Conservation (phyloP, 2,888 invertebrate species). For the Neocrepidodera transversa region DNA sequence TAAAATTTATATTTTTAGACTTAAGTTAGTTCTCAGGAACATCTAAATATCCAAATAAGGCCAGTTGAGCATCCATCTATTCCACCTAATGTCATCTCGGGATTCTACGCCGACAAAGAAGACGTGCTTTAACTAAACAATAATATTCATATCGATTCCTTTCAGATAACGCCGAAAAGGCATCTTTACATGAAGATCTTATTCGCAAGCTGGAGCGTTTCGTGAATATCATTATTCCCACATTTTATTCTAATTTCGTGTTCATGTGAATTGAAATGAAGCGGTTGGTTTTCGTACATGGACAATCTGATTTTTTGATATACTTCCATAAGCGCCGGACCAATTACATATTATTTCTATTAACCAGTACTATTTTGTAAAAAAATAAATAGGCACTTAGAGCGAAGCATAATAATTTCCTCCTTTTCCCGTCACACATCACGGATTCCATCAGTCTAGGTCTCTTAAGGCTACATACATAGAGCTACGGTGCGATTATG, state of each 20-base stretch:
- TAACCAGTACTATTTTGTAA: background rate
- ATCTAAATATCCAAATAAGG: slow-evolving; percentile 31
- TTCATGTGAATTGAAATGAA: slow-evolving; percentile 14
- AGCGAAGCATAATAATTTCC: background rate
- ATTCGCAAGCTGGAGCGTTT: slow-evolving; percentile 7
- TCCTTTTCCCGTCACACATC: slow-evolving; percentile 7
- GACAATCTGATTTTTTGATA: slow-evolving; percentile 4
- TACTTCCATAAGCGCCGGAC: background rate
- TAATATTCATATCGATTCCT: slow-evolving; percentile 36
- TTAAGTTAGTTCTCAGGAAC: slow-evolving; percentile 7
- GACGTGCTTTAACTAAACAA: slow-evolving; percentile 32
- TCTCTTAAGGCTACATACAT: slow-evolving; percentile 8
- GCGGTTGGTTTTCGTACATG: slow-evolving; percentile 10
- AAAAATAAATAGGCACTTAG: background rate
- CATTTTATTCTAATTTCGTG: slow-evolving; percentile 23
- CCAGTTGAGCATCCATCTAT: slow-evolving; percentile 17
- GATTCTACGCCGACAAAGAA: slow-evolving; percentile 28
- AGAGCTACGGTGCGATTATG: slow-evolving; percentile 12
- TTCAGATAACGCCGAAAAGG: slow-evolving; percentile 35
- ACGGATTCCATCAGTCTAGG: background rate
- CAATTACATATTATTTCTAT: no score
- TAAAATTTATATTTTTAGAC: no score
- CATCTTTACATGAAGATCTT: slow-evolving; percentile 20
- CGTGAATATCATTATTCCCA: slow-evolving; percentile 22
- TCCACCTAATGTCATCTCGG: slow-evolving; percentile 22